These are phyloP conservation scores for Tipula vernalis DNA, from an alignment of 2,888 invertebrate species.

Conservation along the genomic window DNA sequence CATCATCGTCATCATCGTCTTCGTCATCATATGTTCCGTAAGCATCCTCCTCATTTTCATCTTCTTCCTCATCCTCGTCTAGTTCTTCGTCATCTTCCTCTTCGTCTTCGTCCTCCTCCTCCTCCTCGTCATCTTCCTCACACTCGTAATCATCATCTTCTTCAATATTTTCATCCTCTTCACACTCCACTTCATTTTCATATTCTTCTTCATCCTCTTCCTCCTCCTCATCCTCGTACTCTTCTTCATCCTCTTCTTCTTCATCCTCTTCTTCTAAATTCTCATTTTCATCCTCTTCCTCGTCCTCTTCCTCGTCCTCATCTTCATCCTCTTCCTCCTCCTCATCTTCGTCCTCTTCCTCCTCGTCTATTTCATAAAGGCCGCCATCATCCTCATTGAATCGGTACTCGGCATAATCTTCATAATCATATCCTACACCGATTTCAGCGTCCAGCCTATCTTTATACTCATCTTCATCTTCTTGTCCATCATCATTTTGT, in stretches of 20 bases:
- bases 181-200: background rate
- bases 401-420: background rate
- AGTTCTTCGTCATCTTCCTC: background rate
- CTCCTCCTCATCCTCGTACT: background rate
- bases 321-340: background rate
- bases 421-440: background rate
- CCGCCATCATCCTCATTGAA: background rate
- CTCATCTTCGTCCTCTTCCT: background rate
- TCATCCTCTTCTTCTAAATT: background rate
- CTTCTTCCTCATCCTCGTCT: background rate
- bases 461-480: background rate
- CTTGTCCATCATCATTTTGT: background rate
- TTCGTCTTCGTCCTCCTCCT: background rate
- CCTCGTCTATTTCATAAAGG: background rate
- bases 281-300: background rate
- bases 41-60: background rate
- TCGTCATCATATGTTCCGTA: background rate
- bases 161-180: background rate
- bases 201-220: background rate
- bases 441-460: background rate
- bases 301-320: background rate
- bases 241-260: background rate
- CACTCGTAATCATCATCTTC: background rate
- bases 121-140: background rate
- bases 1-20: background rate